Percentiles rank a stretch among this genome's conserved stretches.
These are phyloP conservation scores for Peromyscus polionotus DNA, from an alignment of 2,113 vertebrate species.

Conservation along the genomic window DNA sequence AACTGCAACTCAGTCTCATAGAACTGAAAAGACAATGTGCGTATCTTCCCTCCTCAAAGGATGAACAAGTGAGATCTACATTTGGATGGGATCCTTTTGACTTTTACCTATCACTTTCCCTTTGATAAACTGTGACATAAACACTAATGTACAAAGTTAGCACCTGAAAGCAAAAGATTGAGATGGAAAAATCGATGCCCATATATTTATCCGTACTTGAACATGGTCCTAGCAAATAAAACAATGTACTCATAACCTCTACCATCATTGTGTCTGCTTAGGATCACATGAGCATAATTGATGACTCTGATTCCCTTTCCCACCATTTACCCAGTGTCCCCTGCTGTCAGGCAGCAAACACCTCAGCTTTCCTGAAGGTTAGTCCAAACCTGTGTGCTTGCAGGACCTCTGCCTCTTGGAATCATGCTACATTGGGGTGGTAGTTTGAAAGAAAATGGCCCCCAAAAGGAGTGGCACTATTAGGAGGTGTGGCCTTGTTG, in stretches of 20 bases:
- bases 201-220: neutral
- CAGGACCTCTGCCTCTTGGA: neutral
- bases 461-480: neutral
- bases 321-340: neutral
- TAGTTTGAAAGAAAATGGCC: neutral
- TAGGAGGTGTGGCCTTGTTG: neutral
- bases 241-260: neutral
- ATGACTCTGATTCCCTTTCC: neutral
- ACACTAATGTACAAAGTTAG: slow-evolving; percentile 12
- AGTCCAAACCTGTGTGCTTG: neutral
- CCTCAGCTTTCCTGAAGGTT: neutral
- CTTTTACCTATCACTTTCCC: neutral
- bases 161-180: neutral
- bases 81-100: neutral
- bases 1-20: neutral
- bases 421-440: neutral
- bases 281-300: neutral
- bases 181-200: neutral
- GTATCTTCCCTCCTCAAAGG: neutral
- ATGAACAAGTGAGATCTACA: neutral
- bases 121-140: slow-evolving; percentile 44
- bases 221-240: neutral
- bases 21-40: neutral
- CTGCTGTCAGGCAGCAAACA: neutral
- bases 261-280: neutral